These are phyloP conservation scores for Branchinecta lynchi DNA, from an alignment of 1,140 invertebrate species.

Conservation along the genomic window DNA sequence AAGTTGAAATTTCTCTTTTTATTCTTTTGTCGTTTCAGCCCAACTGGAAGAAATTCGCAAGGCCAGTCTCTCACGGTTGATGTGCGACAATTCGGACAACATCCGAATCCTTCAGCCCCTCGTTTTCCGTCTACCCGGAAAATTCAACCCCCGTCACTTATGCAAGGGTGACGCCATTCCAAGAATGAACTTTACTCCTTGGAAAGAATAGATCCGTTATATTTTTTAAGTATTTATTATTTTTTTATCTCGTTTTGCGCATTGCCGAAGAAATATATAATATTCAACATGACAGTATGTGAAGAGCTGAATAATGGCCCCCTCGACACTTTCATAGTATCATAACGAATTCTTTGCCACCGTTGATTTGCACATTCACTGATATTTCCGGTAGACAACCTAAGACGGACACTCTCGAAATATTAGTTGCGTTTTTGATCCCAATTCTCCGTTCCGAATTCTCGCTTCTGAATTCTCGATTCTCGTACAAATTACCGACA, in stretches of 20 bases:
- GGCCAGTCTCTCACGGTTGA: slow-evolving; percentile 58
- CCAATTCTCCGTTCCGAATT: no score
- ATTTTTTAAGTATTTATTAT: neutral
- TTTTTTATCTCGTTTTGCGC: neutral
- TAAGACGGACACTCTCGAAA: no score
- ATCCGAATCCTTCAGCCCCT: slow-evolving; percentile 52
- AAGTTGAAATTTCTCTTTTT: slow-evolving; percentile 11
- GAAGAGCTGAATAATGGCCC: no score
- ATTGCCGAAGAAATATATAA: no score
- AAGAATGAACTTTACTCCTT: slow-evolving; percentile 15
- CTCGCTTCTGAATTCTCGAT: no score
- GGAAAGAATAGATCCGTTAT: slow-evolving; percentile 13
- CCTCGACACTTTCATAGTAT: no score
- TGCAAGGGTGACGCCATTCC: slow-evolving; percentile 15
- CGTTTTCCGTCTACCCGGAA: slow-evolving; percentile 36
- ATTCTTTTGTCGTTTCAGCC: slow-evolving; percentile 34
- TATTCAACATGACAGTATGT: no score
- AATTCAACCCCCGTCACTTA: slow-evolving; percentile 21
- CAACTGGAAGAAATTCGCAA: slow-evolving; percentile 76
- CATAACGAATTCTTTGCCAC: no score
- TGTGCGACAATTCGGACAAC: slow-evolving; percentile 74
- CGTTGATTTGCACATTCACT: no score
- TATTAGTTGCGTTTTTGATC: no score
- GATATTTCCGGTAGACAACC: no score
- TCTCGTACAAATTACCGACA: no score